Conservation (phyloP, 2,797 vertebrate species). For the Spinibarbus caldwelli region DNA sequence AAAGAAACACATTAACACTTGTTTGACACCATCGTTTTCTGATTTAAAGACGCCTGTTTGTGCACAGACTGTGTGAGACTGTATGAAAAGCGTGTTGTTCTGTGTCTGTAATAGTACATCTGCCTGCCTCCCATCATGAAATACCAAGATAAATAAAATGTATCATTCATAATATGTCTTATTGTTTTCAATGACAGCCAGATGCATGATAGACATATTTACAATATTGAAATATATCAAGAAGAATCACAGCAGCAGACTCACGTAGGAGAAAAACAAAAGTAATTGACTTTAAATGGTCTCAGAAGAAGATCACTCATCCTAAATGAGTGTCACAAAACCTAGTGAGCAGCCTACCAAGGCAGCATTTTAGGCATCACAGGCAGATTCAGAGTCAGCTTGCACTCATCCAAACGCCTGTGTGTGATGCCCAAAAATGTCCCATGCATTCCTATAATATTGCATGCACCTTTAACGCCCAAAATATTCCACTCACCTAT, state of each 20-base stretch:
- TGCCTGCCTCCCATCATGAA: not conserved
- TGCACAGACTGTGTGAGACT: not conserved
- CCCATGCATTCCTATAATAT: not conserved
- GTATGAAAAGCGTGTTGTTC: not conserved
- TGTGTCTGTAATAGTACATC: conserved; percentile 7
- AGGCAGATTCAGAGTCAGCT: not conserved
- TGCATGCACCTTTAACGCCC: not conserved
- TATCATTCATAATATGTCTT: not conserved
- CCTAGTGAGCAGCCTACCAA: not conserved
- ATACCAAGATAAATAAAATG: not conserved
- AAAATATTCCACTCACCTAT: not conserved
- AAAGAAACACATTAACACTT: conserved; percentile 31
- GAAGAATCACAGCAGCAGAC: conserved; percentile 1
- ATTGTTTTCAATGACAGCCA: not conserved
- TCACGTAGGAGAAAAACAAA: not conserved
- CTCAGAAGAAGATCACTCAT: not conserved
- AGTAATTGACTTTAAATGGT: not conserved
- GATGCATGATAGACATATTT: not conserved
- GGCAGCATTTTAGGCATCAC: conserved; percentile 1
- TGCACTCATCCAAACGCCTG: not conserved
- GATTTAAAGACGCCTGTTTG: conserved; percentile 2
- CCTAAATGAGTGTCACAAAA: conserved; percentile 5
- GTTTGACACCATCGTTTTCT: conserved; percentile 20
- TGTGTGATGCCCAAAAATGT: not conserved
- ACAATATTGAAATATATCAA: not conserved